Evolutionary conservation across 2,113 vertebrate species (phyloP), one percentile per base, ranked within the genome.

Genomic region (Rhynchopsitta pachyrhyncha): DNA sequence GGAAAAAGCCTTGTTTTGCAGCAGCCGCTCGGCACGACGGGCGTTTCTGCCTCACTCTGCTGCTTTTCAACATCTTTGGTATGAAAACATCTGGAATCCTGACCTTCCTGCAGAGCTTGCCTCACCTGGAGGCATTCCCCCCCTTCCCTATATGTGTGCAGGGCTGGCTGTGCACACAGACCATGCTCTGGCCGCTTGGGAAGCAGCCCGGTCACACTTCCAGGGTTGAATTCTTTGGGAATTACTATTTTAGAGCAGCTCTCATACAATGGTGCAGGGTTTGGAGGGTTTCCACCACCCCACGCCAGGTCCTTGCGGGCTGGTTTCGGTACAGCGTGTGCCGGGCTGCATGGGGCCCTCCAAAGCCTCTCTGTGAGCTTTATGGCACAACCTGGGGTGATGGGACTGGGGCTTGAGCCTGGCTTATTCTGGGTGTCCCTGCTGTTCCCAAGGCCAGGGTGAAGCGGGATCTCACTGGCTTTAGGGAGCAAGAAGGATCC

Each of bases 1-100:
- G 29, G 86, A 82, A 95, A 95, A 92, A 66, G 2, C 5, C 71
- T 92, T 93, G 92, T 88, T 87, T 70, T 91, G 89, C 82, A 77
- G 89, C 7, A 0, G 71, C 91, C 11, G 17, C 94, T 86, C 31
- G 2, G 91, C 74, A 35, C 5, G 44, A 49, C 11, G 71, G 87
- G 71, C 5, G 74, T 68, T 94, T 49, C 79, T 92, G 77, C 69
- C 81, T 53, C 57, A 24, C 57, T 59, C 57, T 7, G 33, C 57
- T 59, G 33, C 57, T 59, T 46, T 15, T 4, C 83, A 73, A 84
- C 52, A 44, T 81, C 46, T 1, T 49, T 31, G 78, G 49, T 23
- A 31, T 11, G 89, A 59, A 80, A 91, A 53, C 79, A 44, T 49
- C 75, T 35, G 79, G 60, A 68, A 90, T 11, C 31, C 78, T 25